phyloP scores from a whole-genome alignment of 2,113 vertebrate species.

The Phrynocephalus versicolor region DNA sequence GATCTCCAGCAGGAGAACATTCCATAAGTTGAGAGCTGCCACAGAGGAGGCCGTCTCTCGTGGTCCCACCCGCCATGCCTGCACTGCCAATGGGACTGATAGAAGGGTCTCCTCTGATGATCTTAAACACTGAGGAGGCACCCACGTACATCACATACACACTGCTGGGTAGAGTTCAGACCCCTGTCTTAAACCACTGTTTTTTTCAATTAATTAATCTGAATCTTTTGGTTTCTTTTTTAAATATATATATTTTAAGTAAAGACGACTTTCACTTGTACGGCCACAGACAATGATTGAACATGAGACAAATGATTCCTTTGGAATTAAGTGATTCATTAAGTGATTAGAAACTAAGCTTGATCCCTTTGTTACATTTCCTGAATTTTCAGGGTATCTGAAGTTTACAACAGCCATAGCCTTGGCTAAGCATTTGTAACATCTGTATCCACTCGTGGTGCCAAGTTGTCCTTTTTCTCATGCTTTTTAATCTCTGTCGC shows the following conservation, averaged over 20 bases:
- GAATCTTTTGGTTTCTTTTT: too few relatives aligned
- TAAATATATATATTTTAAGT: too few relatives aligned
- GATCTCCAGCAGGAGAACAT: too few relatives aligned
- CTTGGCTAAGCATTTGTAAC: background rate
- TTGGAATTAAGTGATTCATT: accelerated
- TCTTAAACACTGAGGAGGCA: too few relatives aligned
- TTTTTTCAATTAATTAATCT: too few relatives aligned
- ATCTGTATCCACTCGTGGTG: conserved; percentile 42
- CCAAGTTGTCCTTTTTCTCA: conserved; percentile 27
- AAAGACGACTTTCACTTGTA: background rate
- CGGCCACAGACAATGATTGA: background rate
- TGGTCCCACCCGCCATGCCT: too few relatives aligned
- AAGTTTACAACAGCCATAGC: background rate
- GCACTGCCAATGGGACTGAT: too few relatives aligned
- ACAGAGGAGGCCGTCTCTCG: too few relatives aligned
- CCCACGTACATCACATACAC: too few relatives aligned
- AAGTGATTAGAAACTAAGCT: accelerated
- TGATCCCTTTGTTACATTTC: accelerated
- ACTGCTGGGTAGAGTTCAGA: too few relatives aligned
- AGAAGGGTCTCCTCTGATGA: too few relatives aligned
- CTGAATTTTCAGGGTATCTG: background rate
- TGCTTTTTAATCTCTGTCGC: background rate
- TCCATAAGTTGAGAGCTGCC: too few relatives aligned
- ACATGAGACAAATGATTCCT: background rate
- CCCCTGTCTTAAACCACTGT: background rate